These are phyloP conservation scores for Agriopis leucophaearia DNA, from an alignment of 2,888 invertebrate species.

Conservation along the genomic window DNA sequence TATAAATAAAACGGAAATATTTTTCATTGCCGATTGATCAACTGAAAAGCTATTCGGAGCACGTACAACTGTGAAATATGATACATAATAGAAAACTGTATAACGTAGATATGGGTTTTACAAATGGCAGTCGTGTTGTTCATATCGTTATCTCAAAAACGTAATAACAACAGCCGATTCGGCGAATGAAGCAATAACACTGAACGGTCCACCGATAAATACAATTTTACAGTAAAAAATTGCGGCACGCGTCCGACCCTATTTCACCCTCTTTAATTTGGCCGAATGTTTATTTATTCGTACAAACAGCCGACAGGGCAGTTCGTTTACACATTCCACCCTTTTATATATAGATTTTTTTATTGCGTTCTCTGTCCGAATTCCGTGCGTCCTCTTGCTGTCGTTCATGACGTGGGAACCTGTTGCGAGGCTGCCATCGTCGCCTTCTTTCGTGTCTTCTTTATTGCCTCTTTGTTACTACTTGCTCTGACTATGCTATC, in stretches of 20 bases:
- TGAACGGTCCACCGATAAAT: conserved; percentile 55
- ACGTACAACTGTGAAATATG: conserved; percentile 34
- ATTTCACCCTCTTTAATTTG: conserved; percentile 74
- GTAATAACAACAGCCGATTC: conserved; percentile 42
- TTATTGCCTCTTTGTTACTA: conserved; percentile 45
- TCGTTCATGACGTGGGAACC: conserved; percentile 47
- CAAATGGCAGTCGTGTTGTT: conserved; percentile 32
- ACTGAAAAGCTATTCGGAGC: conserved; percentile 24
- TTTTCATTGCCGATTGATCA: conserved; percentile 30
- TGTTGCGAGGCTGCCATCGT: conserved; percentile 45
- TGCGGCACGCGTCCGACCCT: conserved; percentile 53
- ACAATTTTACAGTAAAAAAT: conserved; percentile 57
- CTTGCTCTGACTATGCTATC: conserved; percentile 31
- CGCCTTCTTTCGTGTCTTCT: conserved; percentile 42
- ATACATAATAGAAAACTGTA: conserved; percentile 34
- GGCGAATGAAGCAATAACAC: conserved; percentile 56
- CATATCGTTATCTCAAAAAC: conserved; percentile 43
- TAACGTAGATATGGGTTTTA: conserved; percentile 23
- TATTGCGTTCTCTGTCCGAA: conserved; percentile 48
- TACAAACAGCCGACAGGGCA: conserved; percentile 68
- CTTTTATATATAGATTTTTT: conserved; percentile 58
- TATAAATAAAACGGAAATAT: conserved; percentile 16
- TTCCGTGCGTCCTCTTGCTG: conserved; percentile 44
- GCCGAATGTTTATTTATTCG: conserved; percentile 77
- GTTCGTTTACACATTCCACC: conserved; percentile 73